These are phyloP conservation scores for Andrena bicolor DNA, from an alignment of 2,888 invertebrate genomes.

Conservation along the genomic window DNA sequence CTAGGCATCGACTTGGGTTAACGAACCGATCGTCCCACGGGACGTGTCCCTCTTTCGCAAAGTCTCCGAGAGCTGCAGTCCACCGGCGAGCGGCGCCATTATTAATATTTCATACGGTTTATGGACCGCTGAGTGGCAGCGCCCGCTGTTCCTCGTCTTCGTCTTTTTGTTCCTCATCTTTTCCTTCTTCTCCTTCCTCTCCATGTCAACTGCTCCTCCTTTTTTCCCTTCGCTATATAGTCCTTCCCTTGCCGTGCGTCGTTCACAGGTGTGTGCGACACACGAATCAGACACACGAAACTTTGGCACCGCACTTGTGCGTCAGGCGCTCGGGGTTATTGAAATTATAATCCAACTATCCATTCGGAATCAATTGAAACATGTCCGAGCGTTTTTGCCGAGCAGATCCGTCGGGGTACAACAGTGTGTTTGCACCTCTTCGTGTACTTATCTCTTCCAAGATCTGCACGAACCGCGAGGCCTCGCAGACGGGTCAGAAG, in stretches of 20 bases:
- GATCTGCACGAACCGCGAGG: not conserved
- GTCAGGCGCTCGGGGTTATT: too few relatives aligned
- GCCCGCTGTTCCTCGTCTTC: conserved; percentile 68
- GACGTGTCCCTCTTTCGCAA: conserved; percentile 70
- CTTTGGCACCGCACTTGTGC: conserved; percentile 14
- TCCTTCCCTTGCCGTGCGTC: conserved; percentile 40
- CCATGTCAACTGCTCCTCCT: conserved; percentile 21
- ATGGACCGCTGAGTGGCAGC: conserved; percentile 77
- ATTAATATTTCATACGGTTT: conserved; percentile 78
- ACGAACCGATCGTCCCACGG: conserved; percentile 69
- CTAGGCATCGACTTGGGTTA: conserved; percentile 59
- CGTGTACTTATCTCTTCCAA: not conserved
- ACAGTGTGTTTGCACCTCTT: not conserved
- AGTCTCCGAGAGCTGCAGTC: conserved; percentile 55
- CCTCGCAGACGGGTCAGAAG: not conserved
- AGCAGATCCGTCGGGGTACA: too few relatives aligned
- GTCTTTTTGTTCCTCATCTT: conserved; percentile 27
- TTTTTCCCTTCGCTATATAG: conserved; percentile 17
- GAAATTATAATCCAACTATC: too few relatives aligned
- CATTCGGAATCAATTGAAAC: too few relatives aligned
- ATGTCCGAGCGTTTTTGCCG: not conserved
- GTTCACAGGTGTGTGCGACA: conserved; percentile 42
- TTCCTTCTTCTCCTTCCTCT: conserved; percentile 11
- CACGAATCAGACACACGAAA: conserved; percentile 16
- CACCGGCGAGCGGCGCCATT: conserved; percentile 69